Evolutionary conservation across 2,797 vertebrate genomes (phyloP).

Genomic region (Echeneis naucrates): DNA sequence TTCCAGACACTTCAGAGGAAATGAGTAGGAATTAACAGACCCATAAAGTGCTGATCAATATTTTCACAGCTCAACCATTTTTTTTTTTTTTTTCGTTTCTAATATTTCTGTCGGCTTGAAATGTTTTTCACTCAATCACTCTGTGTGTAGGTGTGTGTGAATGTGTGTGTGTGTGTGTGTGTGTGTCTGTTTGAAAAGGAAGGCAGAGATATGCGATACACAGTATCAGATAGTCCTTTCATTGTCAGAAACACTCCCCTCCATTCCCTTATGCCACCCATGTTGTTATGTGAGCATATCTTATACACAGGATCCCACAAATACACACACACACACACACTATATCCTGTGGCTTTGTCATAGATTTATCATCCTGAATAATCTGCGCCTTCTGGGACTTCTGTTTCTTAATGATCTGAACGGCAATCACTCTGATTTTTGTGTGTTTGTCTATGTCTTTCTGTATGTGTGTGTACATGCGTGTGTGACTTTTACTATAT

Average conservation of each 20-base stretch:
- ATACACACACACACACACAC: conserved; percentile 22
- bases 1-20: not conserved
- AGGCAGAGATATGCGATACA: not conserved
- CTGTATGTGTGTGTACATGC: conserved; percentile 15
- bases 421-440: conserved; percentile 48
- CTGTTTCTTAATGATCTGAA: conserved; percentile 45
- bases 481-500: not conserved
- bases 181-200: too few relatives aligned
- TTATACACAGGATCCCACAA: conserved; percentile 2
- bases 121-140: too few relatives aligned
- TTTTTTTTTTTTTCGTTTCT: not conserved
- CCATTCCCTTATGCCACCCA: not conserved
- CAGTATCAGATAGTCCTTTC: conserved; percentile 32
- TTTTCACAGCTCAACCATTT: not conserved
- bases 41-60: not conserved
- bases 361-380: conserved; percentile 31
- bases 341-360: conserved; percentile 23
- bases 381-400: conserved; percentile 28
- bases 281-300: conserved; percentile 36
- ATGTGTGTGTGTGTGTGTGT: not conserved
- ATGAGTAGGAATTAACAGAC: not conserved
- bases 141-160: conserved; percentile 14
- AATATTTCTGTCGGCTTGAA: not conserved
- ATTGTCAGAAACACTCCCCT: conserved; percentile 1
- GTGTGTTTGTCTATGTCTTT: too few relatives aligned